These are phyloP conservation scores for Yponomeuta plumbellus DNA, from an alignment of 2,888 invertebrate species.

Conservation along the genomic window DNA sequence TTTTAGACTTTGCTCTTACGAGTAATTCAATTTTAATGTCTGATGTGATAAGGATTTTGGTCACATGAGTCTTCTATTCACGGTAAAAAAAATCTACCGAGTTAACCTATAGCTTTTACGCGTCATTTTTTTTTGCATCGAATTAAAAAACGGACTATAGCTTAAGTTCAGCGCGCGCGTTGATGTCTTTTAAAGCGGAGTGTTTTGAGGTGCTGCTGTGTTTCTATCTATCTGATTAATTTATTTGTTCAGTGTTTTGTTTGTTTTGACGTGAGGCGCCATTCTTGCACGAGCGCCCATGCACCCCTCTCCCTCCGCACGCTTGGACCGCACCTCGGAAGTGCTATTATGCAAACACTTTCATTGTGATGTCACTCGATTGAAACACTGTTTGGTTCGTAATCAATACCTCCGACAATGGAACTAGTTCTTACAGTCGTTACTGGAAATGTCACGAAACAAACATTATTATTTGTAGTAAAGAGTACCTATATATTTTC, in stretches of 20 bases:
- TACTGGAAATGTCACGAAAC: background rate
- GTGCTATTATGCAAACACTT: constrained; percentile 48
- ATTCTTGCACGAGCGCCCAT: background rate
- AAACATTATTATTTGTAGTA: background rate
- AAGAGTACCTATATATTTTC: no score
- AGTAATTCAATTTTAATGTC: no score
- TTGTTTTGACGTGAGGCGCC: background rate
- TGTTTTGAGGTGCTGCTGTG: background rate
- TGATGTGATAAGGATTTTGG: no score
- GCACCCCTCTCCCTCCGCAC: constrained; percentile 21
- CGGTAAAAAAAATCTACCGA: no score
- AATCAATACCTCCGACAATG: background rate
- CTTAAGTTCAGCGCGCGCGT: background rate
- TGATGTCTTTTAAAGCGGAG: background rate
- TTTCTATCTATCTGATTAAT: background rate
- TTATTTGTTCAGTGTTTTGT: background rate
- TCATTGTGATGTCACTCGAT: constrained; percentile 51
- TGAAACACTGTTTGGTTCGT: background rate
- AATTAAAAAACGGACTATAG: no score
- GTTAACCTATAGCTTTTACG: no score
- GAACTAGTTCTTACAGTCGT: background rate
- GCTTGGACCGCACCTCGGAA: constrained; percentile 33
- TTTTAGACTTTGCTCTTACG: no score
- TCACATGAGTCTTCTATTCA: no score
- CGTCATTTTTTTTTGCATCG: no score